These are phyloP conservation scores for Rhysida immarginata DNA, from an alignment of 1,140 invertebrate species.

Conservation along the genomic window DNA sequence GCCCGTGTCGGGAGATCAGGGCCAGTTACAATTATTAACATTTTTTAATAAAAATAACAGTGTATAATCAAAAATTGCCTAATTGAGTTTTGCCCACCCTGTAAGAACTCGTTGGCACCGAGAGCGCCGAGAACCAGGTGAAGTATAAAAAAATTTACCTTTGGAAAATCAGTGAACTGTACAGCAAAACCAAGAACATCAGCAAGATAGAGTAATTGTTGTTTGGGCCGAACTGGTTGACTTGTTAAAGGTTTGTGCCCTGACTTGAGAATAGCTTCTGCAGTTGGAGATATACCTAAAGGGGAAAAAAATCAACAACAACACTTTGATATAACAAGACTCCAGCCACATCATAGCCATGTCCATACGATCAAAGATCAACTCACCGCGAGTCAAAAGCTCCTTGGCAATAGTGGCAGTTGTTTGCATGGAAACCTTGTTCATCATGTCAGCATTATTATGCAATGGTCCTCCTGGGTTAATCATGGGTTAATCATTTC, in stretches of 20 bases:
- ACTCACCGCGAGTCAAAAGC: conserved; percentile 29
- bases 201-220: conserved; percentile 71
- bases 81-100: no score
- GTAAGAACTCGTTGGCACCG: no score
- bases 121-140: no score
- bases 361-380: no score
- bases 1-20: no score
- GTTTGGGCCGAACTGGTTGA: conserved; percentile 51
- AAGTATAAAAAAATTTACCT: conserved; percentile 42
- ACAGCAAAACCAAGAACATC: conserved; percentile 70
- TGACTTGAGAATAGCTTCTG: conserved; percentile 28
- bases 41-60: no score
- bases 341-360: no score
- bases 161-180: conserved; percentile 85
- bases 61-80: no score
- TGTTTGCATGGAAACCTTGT: conserved; percentile 27
- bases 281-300: conserved; percentile 31
- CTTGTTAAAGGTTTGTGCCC: conserved; percentile 14
- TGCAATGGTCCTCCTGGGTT: conserved; percentile 15
- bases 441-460: conserved; percentile 14
- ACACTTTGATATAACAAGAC: no score
- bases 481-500: no score
- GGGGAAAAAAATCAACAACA: no score
- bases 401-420: conserved; percentile 37
- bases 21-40: no score